Conservation (phyloP, 2,888 invertebrate species). For the Nemoura dubitans region DNA sequence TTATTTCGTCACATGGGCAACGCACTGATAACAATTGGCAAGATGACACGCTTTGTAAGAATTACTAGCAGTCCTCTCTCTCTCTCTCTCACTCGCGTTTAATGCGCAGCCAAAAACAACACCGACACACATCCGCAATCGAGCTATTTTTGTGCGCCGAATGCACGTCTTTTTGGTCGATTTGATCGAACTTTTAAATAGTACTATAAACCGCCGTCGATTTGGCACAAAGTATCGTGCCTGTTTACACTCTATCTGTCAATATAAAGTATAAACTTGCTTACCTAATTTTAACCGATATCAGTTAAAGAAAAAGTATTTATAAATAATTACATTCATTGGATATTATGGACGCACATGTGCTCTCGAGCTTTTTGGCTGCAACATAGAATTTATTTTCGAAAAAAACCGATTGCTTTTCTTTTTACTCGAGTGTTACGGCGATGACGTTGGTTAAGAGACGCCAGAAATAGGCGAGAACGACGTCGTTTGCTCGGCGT, state of each 20-base stretch:
- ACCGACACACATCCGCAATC: background rate
- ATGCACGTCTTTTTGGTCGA: background rate
- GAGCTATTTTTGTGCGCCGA: background rate
- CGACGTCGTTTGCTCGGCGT: constrained; percentile 1
- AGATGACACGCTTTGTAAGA: background rate
- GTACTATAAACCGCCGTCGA: background rate
- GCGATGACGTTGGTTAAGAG: constrained; percentile 22
- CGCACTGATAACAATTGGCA: background rate
- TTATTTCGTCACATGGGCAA: background rate
- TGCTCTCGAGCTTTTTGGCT: constrained; percentile 15
- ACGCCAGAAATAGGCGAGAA: constrained; percentile 25
- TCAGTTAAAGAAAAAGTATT: background rate
- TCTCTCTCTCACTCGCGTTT: background rate
- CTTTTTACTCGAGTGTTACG: background rate
- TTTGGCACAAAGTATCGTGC: background rate
- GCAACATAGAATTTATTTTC: background rate
- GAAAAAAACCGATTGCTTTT: background rate
- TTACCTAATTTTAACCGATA: background rate
- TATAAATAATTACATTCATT: constrained; percentile 2
- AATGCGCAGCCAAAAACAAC: background rate
- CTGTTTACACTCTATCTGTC: background rate
- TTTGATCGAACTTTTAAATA: background rate
- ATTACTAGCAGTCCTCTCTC: background rate
- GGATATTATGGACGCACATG: background rate
- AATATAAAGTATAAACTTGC: background rate